Evolutionary conservation across 2,113 vertebrate genomes (phyloP), one percentile per base, ranked within the genome.

Genomic region (Daphoenositta chrysoptera): DNA sequence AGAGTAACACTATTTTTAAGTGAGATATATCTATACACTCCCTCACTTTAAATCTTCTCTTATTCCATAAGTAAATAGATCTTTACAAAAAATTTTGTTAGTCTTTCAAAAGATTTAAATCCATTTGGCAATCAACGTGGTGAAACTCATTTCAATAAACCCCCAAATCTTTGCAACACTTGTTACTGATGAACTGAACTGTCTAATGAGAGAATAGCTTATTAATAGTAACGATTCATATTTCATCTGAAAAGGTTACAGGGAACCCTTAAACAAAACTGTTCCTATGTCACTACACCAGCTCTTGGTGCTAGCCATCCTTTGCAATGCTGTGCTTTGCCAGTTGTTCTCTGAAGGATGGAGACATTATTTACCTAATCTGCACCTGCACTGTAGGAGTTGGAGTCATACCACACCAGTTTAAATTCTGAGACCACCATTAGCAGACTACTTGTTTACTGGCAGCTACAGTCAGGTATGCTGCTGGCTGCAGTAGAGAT

Each of bases 231-330:
- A 87, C 35, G 24, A 95, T 44, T 96, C 94, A 64, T 15, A 64
- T 95, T 94, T 96, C 96, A 96, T 51, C 56, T 27, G 42, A 92
- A 71, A 87, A 94, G 72, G 91, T 95, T 96, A 85, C 57, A 57
- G 44, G 37, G 40, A 92, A 61, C 68, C 26, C 73, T 83, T 45
- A 78, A 86, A 92, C 76, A 87, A 94, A 95, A 89, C 33, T 50
- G 40, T 54, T 83, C 51, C 9, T 42, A 48, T 15, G 53, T 15
- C n/a, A 69, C 60, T 30, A 89, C 0, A 6, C 44, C 65, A 85
- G 40, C 21, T 33, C 47, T 50, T 35, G 76, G 78, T 75, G 56
- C 28, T 45, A 50, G 66, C 60, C 40, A 69, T 15, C 33, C 27
- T 40, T 15, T 33, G 40, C 60, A 57, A 51, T 2, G 28, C 50